A percentile compares a stretch with the other conserved stretches of the same genome.
Evolutionary conservation across 2,113 vertebrate genomes (phyloP).

Genomic region (Hiodon alosoides): DNA sequence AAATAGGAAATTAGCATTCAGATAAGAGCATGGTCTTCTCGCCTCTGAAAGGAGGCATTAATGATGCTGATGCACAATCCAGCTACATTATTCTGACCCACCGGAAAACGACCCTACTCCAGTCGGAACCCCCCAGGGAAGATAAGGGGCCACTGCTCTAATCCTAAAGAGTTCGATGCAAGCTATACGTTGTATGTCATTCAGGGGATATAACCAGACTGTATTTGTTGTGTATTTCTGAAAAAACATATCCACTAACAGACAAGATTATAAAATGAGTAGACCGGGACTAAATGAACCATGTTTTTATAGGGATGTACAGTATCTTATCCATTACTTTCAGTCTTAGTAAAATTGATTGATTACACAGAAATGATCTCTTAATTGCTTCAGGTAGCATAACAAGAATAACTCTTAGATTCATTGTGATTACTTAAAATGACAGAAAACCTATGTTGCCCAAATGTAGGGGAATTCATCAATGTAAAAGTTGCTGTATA

Average conservation of each 20-base stretch:
- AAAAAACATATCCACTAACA: not conserved
- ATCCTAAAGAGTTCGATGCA: slow-evolving; percentile 22
- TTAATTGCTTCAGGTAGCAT: slow-evolving; percentile 18
- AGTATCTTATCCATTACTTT: slow-evolving; percentile 9
- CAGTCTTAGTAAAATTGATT: slow-evolving; percentile 17
- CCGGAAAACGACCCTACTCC: slow-evolving; percentile 58
- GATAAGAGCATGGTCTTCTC: slow-evolving; percentile 84
- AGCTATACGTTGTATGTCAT: slow-evolving; percentile 31
- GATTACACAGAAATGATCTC: slow-evolving; percentile 21
- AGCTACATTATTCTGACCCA: slow-evolving; percentile 71
- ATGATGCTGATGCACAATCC: slow-evolving; percentile 73
- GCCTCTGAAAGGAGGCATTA: slow-evolving; percentile 81
- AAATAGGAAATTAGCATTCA: slow-evolving; percentile 99
- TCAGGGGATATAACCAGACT: not conserved
- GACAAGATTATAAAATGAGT: not conserved
- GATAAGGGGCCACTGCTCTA: slow-evolving; percentile 14
- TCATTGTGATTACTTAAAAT: slow-evolving; percentile 22
- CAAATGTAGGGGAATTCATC: slow-evolving; percentile 17
- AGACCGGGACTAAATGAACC: not conserved
- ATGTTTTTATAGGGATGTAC: not conserved
- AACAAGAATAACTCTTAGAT: slow-evolving; percentile 6
- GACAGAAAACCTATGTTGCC: slow-evolving; percentile 20
- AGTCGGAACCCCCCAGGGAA: slow-evolving; percentile 43
- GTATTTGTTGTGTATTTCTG: not conserved
- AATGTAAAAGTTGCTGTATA: slow-evolving; percentile 4